phyloP scores from a whole-genome alignment of 1,140 invertebrate genomes.

The Drosophila pectinifera region DNA sequence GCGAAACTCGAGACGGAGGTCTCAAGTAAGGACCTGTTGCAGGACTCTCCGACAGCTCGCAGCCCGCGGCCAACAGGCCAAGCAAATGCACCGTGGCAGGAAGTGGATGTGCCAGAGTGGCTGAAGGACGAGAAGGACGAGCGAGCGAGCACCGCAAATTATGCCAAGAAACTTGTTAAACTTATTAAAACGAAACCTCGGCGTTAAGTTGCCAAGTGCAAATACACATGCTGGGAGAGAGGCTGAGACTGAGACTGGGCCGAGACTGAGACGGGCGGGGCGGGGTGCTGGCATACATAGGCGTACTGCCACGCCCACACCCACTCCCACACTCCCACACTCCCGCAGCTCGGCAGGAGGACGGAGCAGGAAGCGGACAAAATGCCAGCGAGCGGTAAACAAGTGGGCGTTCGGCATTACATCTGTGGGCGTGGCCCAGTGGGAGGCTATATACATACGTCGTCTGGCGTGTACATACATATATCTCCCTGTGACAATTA shows the following conservation, averaged over 20 bases:
- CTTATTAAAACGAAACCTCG: constrained; percentile 84
- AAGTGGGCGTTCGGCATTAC: constrained; percentile 49
- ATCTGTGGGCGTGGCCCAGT: constrained; percentile 38
- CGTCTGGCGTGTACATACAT: neutral
- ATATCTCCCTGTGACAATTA: constrained; percentile 44
- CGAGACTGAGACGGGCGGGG: neutral
- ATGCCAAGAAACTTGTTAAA: constrained; percentile 83
- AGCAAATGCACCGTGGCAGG: constrained; percentile 33
- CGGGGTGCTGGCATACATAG: constrained; percentile 4
- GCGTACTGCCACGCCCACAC: constrained; percentile 16
- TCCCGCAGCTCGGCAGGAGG: neutral
- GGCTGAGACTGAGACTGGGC: neutral
- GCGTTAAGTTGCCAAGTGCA: constrained; percentile 75
- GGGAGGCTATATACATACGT: constrained; percentile 3
- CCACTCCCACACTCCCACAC: neutral
- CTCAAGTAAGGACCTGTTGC: constrained; percentile 47
- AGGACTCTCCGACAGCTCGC: constrained; percentile 32
- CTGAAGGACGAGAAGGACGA: neutral
- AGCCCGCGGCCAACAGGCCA: constrained; percentile 28
- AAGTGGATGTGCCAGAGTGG: constrained; percentile 26
- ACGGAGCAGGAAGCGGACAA: constrained; percentile 17
- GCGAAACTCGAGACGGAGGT: constrained; percentile 32
- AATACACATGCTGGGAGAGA: constrained; percentile 52
- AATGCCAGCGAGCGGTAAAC: constrained; percentile 61
- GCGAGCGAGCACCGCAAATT: constrained; percentile 66